Conservation (phyloP, 1,140 invertebrate genomes). For the Polypedilum pembai region DNA sequence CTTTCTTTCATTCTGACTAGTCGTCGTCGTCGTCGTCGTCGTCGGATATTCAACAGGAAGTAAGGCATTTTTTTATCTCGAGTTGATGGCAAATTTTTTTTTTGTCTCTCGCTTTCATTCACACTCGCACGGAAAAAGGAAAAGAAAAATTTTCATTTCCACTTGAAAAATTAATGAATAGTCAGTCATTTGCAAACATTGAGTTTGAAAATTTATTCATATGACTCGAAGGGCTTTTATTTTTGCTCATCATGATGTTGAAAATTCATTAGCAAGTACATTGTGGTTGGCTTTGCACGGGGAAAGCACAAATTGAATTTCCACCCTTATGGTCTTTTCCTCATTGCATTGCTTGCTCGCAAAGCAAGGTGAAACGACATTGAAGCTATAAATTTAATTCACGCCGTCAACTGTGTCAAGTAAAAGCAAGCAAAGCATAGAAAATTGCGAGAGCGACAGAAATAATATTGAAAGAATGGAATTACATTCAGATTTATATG, state of each 20-base stretch:
- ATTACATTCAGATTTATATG: constrained; percentile 26
- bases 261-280: neutral
- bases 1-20: neutral
- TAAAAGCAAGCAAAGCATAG: neutral
- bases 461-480: neutral
- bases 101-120: too few relatives aligned
- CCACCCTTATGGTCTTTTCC: neutral
- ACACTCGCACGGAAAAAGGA: too few relatives aligned
- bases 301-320: neutral
- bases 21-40: neutral
- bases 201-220: neutral
- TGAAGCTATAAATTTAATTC: constrained; percentile 1
- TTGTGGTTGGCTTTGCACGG: neutral
- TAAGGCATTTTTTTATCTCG: neutral
- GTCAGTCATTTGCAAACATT: neutral
- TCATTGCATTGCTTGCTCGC: neutral
- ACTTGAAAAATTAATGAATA: neutral
- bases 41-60: constrained; percentile 16
- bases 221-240: neutral
- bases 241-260: neutral
- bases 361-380: neutral
- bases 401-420: neutral
- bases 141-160: neutral
- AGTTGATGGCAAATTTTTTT: too few relatives aligned
- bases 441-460: neutral